phyloP scores from a whole-genome alignment of 2,888 invertebrate genomes.

The Seira sanloemensis region DNA sequence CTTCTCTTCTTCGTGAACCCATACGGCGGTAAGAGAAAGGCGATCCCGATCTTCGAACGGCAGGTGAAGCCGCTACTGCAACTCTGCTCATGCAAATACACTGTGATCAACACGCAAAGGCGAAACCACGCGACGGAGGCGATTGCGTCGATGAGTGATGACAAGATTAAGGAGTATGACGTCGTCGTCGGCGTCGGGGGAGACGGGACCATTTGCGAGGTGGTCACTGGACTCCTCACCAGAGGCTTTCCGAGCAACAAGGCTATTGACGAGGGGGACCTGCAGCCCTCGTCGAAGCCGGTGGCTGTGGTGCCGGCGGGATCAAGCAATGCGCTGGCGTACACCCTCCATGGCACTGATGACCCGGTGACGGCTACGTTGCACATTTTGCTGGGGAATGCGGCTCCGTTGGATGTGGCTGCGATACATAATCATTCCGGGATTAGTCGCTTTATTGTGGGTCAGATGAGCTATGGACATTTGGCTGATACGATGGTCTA shows the following conservation, averaged over 20 bases:
- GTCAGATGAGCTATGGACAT: conserved; percentile 86
- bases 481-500: conserved; percentile 88
- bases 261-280: conserved; percentile 62
- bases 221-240: conserved; percentile 75
- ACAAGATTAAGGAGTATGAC: conserved; percentile 76
- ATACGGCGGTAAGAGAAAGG: conserved; percentile 86
- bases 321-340: conserved; percentile 82
- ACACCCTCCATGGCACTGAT: conserved; percentile 86
- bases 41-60: conserved; percentile 84
- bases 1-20: conserved; percentile 90
- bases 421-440: conserved; percentile 72
- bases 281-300: conserved; percentile 67
- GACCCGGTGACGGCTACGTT: conserved; percentile 88
- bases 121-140: conserved; percentile 87
- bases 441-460: conserved; percentile 71
- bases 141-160: conserved; percentile 78
- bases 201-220: conserved; percentile 90
- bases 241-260: conserved; percentile 61
- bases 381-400: conserved; percentile 84
- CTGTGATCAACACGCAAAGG: conserved; percentile 83
- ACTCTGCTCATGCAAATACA: conserved; percentile 82
- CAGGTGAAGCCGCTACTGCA: conserved; percentile 82
- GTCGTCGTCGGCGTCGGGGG: conserved; percentile 90
- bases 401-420: conserved; percentile 71
- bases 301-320: conserved; percentile 71